A percentile compares a stretch with the other conserved stretches of the same genome.
Evolutionary conservation across 2,797 vertebrate genomes (phyloP).

Genomic region (Pangasius macronema): DNA sequence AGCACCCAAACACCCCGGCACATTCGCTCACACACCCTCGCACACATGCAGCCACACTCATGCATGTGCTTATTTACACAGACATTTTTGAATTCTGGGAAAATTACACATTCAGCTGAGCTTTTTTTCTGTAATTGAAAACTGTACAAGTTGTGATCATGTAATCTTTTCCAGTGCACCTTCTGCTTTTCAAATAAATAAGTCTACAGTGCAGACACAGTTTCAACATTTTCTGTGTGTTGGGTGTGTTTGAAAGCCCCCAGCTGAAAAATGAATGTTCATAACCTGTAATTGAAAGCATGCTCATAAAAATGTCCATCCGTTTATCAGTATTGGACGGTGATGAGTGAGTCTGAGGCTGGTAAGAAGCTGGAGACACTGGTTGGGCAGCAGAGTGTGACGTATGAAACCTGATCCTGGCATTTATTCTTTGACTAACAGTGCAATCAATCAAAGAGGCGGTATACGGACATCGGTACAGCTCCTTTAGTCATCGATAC

Average conservation of each 20-base stretch:
- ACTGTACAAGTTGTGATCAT: background rate
- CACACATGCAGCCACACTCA: constrained; percentile 16
- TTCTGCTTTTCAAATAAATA: constrained; percentile 30
- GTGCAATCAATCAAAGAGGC: constrained; percentile 75
- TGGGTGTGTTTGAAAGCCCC: constrained; percentile 17
- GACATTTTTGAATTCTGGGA: constrained; percentile 17
- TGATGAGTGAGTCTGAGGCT: constrained; percentile 33
- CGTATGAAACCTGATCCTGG: constrained; percentile 68
- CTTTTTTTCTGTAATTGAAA: constrained; percentile 8
- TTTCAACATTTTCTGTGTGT: background rate
- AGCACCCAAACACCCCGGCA: constrained; percentile 62
- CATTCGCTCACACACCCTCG: constrained; percentile 39
- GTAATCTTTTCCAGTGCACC: constrained; percentile 2
- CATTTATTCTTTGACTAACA: constrained; percentile 75
- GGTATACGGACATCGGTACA: constrained; percentile 68
- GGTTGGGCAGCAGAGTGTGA: constrained; percentile 26
- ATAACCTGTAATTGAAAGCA: constrained; percentile 41
- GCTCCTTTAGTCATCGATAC: constrained; percentile 70
- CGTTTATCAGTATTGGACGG: constrained; percentile 34
- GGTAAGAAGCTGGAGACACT: constrained; percentile 4
- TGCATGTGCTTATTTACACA: constrained; percentile 18
- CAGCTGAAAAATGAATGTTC: constrained; percentile 1
- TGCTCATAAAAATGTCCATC: background rate
- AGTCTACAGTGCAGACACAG: background rate
- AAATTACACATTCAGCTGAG: background rate